phyloP scores from a whole-genome alignment of 2,888 invertebrate species.

The Epsilonema sp. region DNA sequence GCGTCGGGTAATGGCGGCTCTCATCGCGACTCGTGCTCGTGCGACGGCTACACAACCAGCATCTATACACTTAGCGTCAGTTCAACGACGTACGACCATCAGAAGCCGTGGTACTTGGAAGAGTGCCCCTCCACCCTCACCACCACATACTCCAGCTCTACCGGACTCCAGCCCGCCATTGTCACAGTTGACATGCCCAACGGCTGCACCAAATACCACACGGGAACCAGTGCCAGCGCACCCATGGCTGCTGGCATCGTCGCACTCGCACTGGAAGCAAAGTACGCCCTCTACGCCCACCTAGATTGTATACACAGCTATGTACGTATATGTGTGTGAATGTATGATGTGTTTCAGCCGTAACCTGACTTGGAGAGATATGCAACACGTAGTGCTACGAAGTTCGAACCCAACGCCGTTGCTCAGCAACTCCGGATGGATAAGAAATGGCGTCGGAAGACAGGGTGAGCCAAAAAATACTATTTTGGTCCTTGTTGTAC shows the following conservation, averaged over 20 bases:
- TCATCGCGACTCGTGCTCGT: slow-evolving; percentile 77
- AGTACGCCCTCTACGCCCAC: too few relatives aligned
- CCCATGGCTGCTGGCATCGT: slow-evolving; percentile 40
- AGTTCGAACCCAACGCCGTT: slow-evolving; percentile 70
- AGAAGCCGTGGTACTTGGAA: slow-evolving; percentile 69
- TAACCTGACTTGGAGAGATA: slow-evolving; percentile 83
- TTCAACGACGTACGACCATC: slow-evolving; percentile 42
- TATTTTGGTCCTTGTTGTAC: too few relatives aligned
- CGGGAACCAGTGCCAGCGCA: slow-evolving; percentile 43
- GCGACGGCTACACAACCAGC: slow-evolving; percentile 96
- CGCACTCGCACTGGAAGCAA: slow-evolving; percentile 38
- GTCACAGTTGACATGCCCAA: slow-evolving; percentile 80
- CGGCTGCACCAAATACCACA: slow-evolving; percentile 49
- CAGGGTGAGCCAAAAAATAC: too few relatives aligned
- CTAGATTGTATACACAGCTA: too few relatives aligned
- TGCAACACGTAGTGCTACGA: slow-evolving; percentile 85
- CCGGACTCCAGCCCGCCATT: slow-evolving; percentile 57
- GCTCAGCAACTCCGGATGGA: slow-evolving; percentile 79
- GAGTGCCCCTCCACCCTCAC: slow-evolving; percentile 93
- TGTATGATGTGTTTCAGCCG: slow-evolving; percentile 42
- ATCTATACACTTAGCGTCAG: slow-evolving; percentile 96
- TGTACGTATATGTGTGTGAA: too few relatives aligned
- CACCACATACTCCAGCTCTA: slow-evolving; percentile 89
- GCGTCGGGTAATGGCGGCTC: slow-evolving; percentile 80
- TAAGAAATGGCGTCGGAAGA: slow-evolving; percentile 70